Evolutionary conservation across 64 coral and sea anemone species (phyloP).

Genomic region (Montipora foliosa): DNA sequence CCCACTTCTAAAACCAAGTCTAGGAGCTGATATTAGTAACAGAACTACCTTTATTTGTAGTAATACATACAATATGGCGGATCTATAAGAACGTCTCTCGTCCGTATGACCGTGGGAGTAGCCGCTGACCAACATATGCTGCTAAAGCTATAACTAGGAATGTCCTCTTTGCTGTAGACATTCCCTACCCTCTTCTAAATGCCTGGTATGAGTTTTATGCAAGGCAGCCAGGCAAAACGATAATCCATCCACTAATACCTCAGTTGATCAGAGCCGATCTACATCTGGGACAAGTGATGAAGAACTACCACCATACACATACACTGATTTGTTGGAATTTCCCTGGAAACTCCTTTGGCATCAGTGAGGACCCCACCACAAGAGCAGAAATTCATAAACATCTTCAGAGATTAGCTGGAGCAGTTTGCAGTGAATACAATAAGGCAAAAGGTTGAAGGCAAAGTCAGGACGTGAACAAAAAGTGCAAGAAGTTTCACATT

Average conservation of each 20-base stretch:
- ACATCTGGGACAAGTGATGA: constrained; percentile 4
- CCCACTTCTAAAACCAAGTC: no score
- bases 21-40: no score
- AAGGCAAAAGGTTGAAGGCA: neutral
- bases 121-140: no score
- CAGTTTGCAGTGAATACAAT: neutral
- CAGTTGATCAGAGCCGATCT: neutral
- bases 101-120: no score
- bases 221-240: neutral
- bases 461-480: neutral
- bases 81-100: no score
- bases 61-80: no score
- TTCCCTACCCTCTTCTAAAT: neutral
- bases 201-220: neutral
- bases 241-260: neutral
- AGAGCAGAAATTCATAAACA: constrained; percentile 5
- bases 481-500: neutral
- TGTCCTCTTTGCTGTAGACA: no score
- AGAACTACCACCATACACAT: neutral
- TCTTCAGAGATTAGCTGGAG: constrained; percentile 3
- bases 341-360: neutral
- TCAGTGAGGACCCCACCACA: neutral
- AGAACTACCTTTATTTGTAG: no score
- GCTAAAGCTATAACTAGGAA: no score
- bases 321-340: constrained; percentile 1